Evolutionary conservation across 2,797 vertebrate species (phyloP).

Genomic region (Thripadectes ignobilis): DNA sequence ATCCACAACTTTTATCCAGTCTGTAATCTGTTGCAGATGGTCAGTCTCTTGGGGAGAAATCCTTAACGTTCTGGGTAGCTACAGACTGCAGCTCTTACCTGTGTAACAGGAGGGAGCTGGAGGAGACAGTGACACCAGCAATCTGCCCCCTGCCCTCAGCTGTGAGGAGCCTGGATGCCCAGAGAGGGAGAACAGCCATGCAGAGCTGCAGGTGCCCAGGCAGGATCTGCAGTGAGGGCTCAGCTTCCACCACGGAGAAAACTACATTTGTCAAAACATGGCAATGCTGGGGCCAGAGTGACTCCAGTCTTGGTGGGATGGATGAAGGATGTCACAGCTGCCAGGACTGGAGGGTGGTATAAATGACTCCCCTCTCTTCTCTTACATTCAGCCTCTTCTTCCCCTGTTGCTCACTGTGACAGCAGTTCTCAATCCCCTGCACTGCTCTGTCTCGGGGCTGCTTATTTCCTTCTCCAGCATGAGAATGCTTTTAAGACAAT

Average conservation of each 20-base stretch:
- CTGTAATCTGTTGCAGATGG: not conserved
- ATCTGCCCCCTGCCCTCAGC: not conserved
- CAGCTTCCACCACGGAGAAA: not conserved
- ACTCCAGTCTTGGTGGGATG: not conserved
- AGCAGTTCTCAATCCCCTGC: not conserved
- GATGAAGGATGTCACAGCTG: constrained; percentile 7
- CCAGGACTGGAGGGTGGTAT: not conserved
- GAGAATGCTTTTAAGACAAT: constrained; percentile 48
- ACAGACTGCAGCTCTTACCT: not conserved
- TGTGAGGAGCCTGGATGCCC: not conserved
- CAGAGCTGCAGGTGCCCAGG: not conserved
- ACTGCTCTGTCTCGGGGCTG: constrained; percentile 13
- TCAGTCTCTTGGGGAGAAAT: not conserved
- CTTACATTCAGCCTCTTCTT: not conserved
- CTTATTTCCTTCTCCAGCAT: constrained; percentile 44
- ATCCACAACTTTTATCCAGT: not conserved
- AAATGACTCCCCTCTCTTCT: not conserved
- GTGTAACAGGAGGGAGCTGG: not conserved
- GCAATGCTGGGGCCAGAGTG: not conserved
- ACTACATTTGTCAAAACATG: not conserved
- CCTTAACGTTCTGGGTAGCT: not conserved
- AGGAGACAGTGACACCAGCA: not conserved
- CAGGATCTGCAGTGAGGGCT: not conserved
- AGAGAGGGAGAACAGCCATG: fast-evolving
- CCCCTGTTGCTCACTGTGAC: not conserved